These are phyloP conservation scores for Hemaris fuciformis DNA, from an alignment of 2,888 invertebrate species.

Conservation along the genomic window DNA sequence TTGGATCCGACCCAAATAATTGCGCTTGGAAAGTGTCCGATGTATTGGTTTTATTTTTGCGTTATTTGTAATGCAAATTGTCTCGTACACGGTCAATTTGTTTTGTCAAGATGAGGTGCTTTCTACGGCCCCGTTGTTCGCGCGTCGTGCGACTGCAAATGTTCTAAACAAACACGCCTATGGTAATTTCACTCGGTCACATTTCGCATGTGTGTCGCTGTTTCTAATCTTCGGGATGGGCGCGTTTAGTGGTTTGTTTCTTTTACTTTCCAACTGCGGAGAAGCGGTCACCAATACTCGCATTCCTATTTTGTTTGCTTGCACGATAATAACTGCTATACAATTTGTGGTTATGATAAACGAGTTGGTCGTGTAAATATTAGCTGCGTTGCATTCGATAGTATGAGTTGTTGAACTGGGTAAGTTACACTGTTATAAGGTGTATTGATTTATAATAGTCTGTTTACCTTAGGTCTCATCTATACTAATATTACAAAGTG, in stretches of 20 bases:
- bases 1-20: conserved; percentile 26
- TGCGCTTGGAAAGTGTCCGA: conserved; percentile 47
- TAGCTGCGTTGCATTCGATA: not conserved
- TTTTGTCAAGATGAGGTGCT: conserved; percentile 66
- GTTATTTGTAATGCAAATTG: conserved; percentile 66
- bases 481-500: too few relatives aligned
- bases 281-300: not conserved
- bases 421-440: too few relatives aligned
- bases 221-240: conserved; percentile 33
- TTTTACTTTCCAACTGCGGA: not conserved
- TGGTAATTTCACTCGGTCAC: conserved; percentile 52
- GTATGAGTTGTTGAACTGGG: not conserved
- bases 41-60: conserved; percentile 33
- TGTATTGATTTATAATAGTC: not conserved
- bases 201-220: conserved; percentile 34
- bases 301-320: not conserved
- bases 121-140: conserved; percentile 66
- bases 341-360: not conserved
- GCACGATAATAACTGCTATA: not conserved
- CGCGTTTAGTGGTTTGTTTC: not conserved
- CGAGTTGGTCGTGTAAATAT: not conserved
- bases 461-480: too few relatives aligned
- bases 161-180: conserved; percentile 55
- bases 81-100: conserved; percentile 65
- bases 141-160: conserved; percentile 58